Percentiles rank a stretch among this genome's conserved stretches.
These are phyloP conservation scores for Drosophila basisetae DNA, from an alignment of 2,888 invertebrate genomes.

Conservation along the genomic window DNA sequence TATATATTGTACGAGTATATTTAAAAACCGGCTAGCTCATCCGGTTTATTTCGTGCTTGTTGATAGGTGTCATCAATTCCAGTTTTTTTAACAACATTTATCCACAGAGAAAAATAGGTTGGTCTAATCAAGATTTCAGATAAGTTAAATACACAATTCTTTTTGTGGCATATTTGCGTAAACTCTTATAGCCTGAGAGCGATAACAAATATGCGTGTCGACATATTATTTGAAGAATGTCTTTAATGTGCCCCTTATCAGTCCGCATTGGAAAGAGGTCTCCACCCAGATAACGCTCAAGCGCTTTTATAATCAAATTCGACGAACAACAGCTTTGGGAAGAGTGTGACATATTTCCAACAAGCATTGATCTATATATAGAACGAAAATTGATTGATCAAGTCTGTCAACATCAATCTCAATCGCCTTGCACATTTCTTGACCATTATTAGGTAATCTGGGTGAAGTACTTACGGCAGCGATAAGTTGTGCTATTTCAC, in stretches of 20 bases:
- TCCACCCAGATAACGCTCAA: conserved; percentile 21
- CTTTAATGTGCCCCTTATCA: conserved; percentile 36
- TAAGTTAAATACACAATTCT: not conserved
- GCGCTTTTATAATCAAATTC: conserved; percentile 1
- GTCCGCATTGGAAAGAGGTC: not conserved
- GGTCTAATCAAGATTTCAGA: conserved; percentile 11
- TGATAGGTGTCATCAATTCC: not conserved
- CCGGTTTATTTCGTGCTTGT: not conserved
- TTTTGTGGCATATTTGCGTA: conserved; percentile 4
- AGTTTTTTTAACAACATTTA: conserved; percentile 15
- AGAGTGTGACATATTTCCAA: not conserved
- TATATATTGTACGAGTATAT: not conserved
- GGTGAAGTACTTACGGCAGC: not conserved
- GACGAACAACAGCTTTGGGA: conserved; percentile 5
- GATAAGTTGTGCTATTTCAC: conserved; percentile 25
- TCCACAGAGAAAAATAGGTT: conserved; percentile 1
- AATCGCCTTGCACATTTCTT: conserved; percentile 14
- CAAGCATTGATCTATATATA: not conserved
- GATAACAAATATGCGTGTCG: conserved; percentile 18
- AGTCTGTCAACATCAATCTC: conserved; percentile 8
- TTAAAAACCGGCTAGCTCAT: not conserved
- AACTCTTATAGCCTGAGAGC: not conserved
- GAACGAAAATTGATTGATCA: conserved; percentile 18
- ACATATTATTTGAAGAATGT: conserved; percentile 12
- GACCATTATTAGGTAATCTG: conserved; percentile 3